Conservation (phyloP, 2,113 vertebrate species). For the Coryphaenoides rupestris region DNA sequence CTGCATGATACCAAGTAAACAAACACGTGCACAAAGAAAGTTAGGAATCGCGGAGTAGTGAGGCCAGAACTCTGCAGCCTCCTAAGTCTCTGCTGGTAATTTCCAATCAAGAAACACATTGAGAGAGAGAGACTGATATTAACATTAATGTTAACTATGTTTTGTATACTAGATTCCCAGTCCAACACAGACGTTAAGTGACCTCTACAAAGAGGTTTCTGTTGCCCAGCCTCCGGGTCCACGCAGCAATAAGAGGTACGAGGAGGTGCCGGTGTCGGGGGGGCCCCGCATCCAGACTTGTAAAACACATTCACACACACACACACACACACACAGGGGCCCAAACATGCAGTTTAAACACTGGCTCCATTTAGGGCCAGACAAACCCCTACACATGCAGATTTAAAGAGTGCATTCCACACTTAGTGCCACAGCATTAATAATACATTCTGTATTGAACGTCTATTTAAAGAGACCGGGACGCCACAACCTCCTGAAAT, state of each 20-base stretch:
- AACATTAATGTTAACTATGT: not conserved
- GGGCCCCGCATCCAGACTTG: slow-evolving; percentile 17
- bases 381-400: not conserved
- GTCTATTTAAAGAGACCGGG: too few relatives aligned
- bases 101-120: slow-evolving; percentile 38
- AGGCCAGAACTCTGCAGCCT: slow-evolving; percentile 8
- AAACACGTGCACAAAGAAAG: too few relatives aligned
- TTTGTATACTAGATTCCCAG: too few relatives aligned
- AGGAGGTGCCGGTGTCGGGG: slow-evolving; percentile 10
- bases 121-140: slow-evolving; percentile 2
- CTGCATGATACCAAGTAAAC: too few relatives aligned
- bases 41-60: not conserved
- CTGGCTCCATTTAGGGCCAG: slow-evolving; percentile 5
- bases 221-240: slow-evolving; percentile 25
- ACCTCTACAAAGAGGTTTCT: slow-evolving; percentile 43
- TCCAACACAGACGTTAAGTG: slow-evolving; percentile 13
- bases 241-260: slow-evolving; percentile 18
- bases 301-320: slow-evolving; percentile 25
- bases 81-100: slow-evolving; percentile 15
- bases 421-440: too few relatives aligned
- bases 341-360: slow-evolving; percentile 33
- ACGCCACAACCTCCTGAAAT: too few relatives aligned
- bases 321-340: slow-evolving; percentile 11
- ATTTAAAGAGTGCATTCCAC: too few relatives aligned
- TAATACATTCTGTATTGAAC: too few relatives aligned